These are phyloP conservation scores for Torymus tubicola DNA, from an alignment of 2,888 invertebrate genomes.

Conservation along the genomic window DNA sequence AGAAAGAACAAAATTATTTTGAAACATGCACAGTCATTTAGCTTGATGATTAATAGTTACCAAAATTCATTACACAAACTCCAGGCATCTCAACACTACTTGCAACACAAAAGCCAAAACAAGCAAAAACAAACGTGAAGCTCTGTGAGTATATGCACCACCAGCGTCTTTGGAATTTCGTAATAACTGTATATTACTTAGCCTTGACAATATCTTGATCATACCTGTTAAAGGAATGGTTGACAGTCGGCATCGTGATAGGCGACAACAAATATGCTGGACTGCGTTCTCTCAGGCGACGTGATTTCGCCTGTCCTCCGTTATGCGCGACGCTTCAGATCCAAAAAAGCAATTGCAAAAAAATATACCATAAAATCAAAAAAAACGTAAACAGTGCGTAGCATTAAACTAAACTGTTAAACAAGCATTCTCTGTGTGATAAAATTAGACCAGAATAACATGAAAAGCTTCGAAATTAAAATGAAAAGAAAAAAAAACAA, in stretches of 20 bases:
- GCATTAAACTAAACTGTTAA: conserved; percentile 39
- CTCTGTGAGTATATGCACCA: conserved; percentile 25
- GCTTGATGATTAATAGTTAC: too few species aligned
- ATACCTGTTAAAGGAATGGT: conserved; percentile 80
- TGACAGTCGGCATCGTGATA: conserved; percentile 80
- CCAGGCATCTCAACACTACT: neutral
- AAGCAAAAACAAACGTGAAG: conserved; percentile 17
- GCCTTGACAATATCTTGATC: conserved; percentile 42
- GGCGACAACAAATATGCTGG: conserved; percentile 78
- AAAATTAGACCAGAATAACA: conserved; percentile 40
- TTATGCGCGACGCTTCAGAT: conserved; percentile 69
- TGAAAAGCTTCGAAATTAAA: conserved; percentile 20
- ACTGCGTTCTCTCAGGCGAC: conserved; percentile 73
- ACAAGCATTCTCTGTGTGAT: conserved; percentile 38
- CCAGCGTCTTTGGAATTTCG: neutral
- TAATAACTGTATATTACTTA: conserved; percentile 21
- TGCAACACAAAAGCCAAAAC: conserved; percentile 11
- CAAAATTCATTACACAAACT: too few species aligned
- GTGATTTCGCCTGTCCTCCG: conserved; percentile 72
- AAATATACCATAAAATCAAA: conserved; percentile 60
- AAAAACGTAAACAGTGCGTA: conserved; percentile 34
- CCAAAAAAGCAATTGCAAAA: conserved; percentile 58
- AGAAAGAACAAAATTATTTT: too few species aligned
- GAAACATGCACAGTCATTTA: too few species aligned
- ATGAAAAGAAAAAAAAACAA: conserved; percentile 1